Conservation (phyloP, 2,888 invertebrate species). For the Sipha maydis region DNA sequence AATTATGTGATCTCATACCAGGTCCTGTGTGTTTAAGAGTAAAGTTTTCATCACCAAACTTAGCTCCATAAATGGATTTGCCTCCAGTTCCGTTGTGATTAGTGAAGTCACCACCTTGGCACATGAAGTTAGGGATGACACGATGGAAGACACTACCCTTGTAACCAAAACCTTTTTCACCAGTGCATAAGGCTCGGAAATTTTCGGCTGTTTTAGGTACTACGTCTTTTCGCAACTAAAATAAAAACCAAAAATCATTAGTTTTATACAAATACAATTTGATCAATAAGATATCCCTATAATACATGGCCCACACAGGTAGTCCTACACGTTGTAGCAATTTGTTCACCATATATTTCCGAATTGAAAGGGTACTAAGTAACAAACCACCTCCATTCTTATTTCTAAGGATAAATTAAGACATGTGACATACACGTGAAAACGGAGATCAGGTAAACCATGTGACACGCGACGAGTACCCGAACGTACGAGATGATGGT, state of each 20-base stretch:
- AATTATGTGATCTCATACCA: slow-evolving; percentile 69
- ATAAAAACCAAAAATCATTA: slow-evolving; percentile 64
- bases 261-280: background rate
- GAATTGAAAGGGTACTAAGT: no score
- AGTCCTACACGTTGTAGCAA: no score
- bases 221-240: slow-evolving; percentile 86
- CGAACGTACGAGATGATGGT: background rate
- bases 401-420: no score
- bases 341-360: no score
- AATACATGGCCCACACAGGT: no score
- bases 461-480: background rate
- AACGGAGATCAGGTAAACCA: no score
- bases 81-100: slow-evolving; percentile 91
- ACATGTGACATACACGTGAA: no score
- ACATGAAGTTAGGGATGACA: slow-evolving; percentile 97
- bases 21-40: slow-evolving; percentile 91
- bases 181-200: slow-evolving; percentile 96
- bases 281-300: no score
- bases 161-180: slow-evolving; percentile 94
- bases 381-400: no score
- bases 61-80: slow-evolving; percentile 95
- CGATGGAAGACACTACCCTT: slow-evolving; percentile 94
- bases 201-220: slow-evolving; percentile 96
- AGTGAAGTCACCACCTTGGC: slow-evolving; percentile 96
- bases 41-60: slow-evolving; percentile 98